Conservation (phyloP, 1,140 invertebrate genomes). For the Hyles euphorbiae region DNA sequence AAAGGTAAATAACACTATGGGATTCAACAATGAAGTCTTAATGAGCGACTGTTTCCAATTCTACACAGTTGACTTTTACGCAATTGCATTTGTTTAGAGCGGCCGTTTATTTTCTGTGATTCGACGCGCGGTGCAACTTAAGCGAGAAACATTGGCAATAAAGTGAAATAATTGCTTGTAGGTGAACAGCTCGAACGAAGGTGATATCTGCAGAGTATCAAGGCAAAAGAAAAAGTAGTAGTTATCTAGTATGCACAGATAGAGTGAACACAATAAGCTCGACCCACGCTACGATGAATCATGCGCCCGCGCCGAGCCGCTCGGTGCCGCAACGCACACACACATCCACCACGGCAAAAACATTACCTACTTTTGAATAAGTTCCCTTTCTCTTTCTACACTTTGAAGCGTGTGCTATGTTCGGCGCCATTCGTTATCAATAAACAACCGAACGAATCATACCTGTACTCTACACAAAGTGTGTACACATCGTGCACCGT, state of each 20-base stretch:
- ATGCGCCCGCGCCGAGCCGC: conserved; percentile 42
- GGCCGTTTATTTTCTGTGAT: conserved; percentile 5
- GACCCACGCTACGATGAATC: conserved; percentile 66
- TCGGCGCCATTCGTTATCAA: conserved; percentile 50
- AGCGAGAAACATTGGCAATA: not conserved
- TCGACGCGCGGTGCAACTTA: not conserved
- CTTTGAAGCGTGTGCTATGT: conserved; percentile 42
- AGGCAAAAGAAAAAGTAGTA: conserved; percentile 52
- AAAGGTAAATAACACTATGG: conserved; percentile 44
- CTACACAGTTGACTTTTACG: conserved; percentile 25
- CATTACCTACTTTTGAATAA: conserved; percentile 75
- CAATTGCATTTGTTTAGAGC: conserved; percentile 28
- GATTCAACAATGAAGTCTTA: conserved; percentile 44
- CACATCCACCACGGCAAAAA: conserved; percentile 60
- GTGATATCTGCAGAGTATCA: conserved; percentile 30
- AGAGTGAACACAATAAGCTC: conserved; percentile 62
- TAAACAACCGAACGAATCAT: conserved; percentile 33
- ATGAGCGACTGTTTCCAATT: conserved; percentile 39
- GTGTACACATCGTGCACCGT: conserved; percentile 1
- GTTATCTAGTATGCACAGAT: conserved; percentile 54
- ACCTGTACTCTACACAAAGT: conserved; percentile 1
- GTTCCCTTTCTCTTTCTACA: conserved; percentile 74
- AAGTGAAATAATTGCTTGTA: conserved; percentile 1
- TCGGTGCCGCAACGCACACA: conserved; percentile 38
- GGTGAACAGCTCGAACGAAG: conserved; percentile 20